Evolutionary conservation across 2,113 vertebrate species (phyloP), one percentile per base, ranked within the genome.

Genomic region (Grammatotria lemairii): DNA sequence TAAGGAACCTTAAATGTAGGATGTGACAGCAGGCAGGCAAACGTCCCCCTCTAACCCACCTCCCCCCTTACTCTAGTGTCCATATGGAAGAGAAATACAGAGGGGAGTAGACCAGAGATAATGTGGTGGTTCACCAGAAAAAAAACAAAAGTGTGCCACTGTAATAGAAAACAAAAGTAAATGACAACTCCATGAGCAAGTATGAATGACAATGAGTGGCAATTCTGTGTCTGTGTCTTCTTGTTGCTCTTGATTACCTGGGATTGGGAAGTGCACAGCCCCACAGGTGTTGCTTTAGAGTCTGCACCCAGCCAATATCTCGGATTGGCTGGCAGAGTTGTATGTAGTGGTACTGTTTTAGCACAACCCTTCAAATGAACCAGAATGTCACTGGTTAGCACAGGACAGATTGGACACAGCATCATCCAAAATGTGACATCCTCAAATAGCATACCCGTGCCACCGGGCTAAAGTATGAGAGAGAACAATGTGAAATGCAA

Each of bases 291-390:
- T 97, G 96, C 95, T 96, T 97, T 94, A 97, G 96, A 82, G 96
- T 97, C 96, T 97, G 96, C 95, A 97, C 96, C 96, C 96, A 97
- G 92, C 96, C 96, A 95, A 96, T 96, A 92, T 97, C 96, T 93
- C 96, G 95, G 95, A 97, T 96, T 96, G 96, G 96, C 96, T 97
- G 96, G 94, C 95, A 96, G 95, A 97, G 96, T 93, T 97, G 96
- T 96, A 97, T 95, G 96, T 97, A 96, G 96, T 97, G 96, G 95
- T 96, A 95, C 95, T 96, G 96, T 96, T 97, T 97, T 95, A 97
- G 96, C 95, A 95, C 95, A 93, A 96, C 94, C 96, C 96, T 97
- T 97, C 91, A 95, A 96, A 96, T 93, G 95, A 95, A 97, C 94
- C 93, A 96, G 92, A 96, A 96, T 92, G 95, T 94, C 93, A 95